These are phyloP conservation scores for Belonocnema kinseyi DNA, from an alignment of 1,140 invertebrate species.

Conservation along the genomic window DNA sequence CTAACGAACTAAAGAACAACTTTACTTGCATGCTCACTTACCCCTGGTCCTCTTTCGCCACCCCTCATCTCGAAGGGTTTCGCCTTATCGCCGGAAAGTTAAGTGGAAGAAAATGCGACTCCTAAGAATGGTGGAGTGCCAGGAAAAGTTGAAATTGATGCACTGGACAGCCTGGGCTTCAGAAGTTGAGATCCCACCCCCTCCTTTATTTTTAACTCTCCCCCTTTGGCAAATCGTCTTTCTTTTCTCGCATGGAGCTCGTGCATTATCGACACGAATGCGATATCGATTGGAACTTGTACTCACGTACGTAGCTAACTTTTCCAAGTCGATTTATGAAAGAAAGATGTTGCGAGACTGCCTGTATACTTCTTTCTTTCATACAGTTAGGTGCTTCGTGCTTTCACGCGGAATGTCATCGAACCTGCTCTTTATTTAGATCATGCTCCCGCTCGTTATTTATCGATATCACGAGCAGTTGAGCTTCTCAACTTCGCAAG, in stretches of 20 bases:
- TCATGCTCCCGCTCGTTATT: not conserved
- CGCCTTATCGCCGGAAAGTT: constrained; percentile 69
- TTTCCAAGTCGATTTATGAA: constrained; percentile 24
- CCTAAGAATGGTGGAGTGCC: constrained; percentile 53
- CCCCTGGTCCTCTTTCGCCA: constrained; percentile 40
- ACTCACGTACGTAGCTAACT: constrained; percentile 12
- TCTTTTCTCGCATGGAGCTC: not conserved
- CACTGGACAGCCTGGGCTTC: constrained; percentile 54
- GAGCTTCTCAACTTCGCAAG: constrained; percentile 8
- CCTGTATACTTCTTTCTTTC: constrained; percentile 10
- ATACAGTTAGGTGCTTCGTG: not conserved
- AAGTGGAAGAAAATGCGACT: constrained; percentile 73
- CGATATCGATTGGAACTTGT: constrained; percentile 17
- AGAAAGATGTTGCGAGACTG: constrained; percentile 10
- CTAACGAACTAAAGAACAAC: constrained; percentile 74
- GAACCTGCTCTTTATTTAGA: constrained; percentile 28
- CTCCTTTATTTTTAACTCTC: not conserved
- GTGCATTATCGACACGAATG: constrained; percentile 21
- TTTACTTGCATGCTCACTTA: constrained; percentile 58
- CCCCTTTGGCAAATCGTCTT: not conserved
- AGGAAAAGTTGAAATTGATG: constrained; percentile 69
- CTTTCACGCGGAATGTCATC: constrained; percentile 23
- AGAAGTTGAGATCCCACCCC: not conserved
- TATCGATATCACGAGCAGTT: constrained; percentile 30
- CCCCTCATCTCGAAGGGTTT: constrained; percentile 45